phyloP scores from a whole-genome alignment of 2,797 vertebrate genomes.

The Takifugu rubripes region DNA sequence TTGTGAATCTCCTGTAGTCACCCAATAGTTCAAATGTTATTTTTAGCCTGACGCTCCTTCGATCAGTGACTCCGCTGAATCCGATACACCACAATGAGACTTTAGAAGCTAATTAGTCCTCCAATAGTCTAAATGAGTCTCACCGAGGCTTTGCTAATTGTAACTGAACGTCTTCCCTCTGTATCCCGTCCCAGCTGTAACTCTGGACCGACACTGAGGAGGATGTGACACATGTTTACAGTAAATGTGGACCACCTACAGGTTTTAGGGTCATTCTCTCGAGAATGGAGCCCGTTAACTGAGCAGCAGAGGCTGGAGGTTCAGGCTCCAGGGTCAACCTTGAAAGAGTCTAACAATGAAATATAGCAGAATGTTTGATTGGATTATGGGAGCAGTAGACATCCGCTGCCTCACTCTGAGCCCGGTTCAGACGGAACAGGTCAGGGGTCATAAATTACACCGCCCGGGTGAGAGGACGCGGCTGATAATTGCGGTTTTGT shows the following conservation, averaged over 20 bases:
- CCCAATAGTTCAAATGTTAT: slow-evolving; percentile 39
- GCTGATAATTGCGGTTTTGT: too few relatives aligned
- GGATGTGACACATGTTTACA: slow-evolving; percentile 42
- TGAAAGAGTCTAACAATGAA: slow-evolving; percentile 6
- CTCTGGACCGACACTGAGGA: slow-evolving; percentile 21
- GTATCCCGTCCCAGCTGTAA: slow-evolving; percentile 12
- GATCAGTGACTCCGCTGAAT: slow-evolving; percentile 49
- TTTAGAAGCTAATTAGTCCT: slow-evolving; percentile 54
- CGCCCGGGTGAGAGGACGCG: too few relatives aligned
- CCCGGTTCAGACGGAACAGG: too few relatives aligned
- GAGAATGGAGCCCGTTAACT: slow-evolving; percentile 27
- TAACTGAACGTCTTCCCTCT: not conserved
- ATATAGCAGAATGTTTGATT: too few relatives aligned
- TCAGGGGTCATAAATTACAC: too few relatives aligned
- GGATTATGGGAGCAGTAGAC: too few relatives aligned
- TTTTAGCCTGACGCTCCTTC: slow-evolving; percentile 46
- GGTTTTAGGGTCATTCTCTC: slow-evolving; percentile 39
- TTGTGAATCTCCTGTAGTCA: slow-evolving; percentile 13
- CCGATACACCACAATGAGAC: slow-evolving; percentile 55
- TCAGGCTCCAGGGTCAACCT: slow-evolving; percentile 16
- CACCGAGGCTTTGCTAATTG: slow-evolving; percentile 11
- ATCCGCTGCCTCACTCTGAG: too few relatives aligned
- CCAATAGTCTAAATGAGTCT: slow-evolving; percentile 42
- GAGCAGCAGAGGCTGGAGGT: slow-evolving; percentile 21
- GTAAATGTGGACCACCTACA: slow-evolving; percentile 28